Evolutionary conservation across 2,888 invertebrate species (phyloP).

Genomic region (Sesamia inferens): DNA sequence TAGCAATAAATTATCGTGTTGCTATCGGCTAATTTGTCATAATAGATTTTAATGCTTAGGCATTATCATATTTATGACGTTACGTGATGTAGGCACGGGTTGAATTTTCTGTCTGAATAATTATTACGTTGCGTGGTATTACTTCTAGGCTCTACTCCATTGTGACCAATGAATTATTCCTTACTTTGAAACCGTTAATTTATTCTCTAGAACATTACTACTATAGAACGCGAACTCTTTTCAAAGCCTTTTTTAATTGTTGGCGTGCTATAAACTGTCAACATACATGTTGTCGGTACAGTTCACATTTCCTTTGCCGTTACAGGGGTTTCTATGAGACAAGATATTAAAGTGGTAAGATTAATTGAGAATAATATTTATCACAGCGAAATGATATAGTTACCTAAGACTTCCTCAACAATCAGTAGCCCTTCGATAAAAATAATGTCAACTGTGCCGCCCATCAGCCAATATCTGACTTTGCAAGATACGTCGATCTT

Average conservation of each 20-base stretch:
- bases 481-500: too few relatives aligned
- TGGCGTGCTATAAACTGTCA: background rate
- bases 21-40: slow-evolving; percentile 57
- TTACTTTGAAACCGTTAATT: background rate
- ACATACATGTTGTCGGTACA: background rate
- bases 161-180: background rate
- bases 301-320: background rate
- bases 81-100: slow-evolving; percentile 24
- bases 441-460: too few relatives aligned
- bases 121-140: background rate
- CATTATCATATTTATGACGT: slow-evolving; percentile 56
- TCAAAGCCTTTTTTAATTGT: too few relatives aligned
- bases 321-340: background rate
- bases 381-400: too few relatives aligned
- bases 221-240: too few relatives aligned
- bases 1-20: slow-evolving; percentile 53
- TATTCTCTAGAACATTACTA: background rate
- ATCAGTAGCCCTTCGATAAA: too few relatives aligned
- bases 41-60: slow-evolving; percentile 51
- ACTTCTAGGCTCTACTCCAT: background rate
- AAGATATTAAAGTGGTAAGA: background rate
- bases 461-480: too few relatives aligned
- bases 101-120: slow-evolving; percentile 21
- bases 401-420: too few relatives aligned
- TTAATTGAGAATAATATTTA: background rate